Evolutionary conservation across 2,888 invertebrate species (phyloP).

Genomic region (Tholera decimalis): DNA sequence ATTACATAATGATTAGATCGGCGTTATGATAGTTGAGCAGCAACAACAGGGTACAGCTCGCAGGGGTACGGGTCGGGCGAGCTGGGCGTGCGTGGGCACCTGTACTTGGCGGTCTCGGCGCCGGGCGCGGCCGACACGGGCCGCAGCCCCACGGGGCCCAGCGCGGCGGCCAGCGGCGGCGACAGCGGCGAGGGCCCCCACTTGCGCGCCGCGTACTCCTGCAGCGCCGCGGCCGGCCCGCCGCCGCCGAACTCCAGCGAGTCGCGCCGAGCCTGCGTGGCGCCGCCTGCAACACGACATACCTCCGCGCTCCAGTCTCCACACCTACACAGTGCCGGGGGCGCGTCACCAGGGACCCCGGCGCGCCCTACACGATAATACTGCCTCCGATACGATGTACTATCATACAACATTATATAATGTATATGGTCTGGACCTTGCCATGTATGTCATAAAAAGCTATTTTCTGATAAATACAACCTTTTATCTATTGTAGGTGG

Average conservation of each 20-base stretch:
- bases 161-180: constrained; percentile 93
- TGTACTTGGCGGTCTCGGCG: constrained; percentile 95
- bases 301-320: constrained; percentile 78
- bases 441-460: neutral
- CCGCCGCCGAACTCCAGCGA: constrained; percentile 91
- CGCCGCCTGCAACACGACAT: constrained; percentile 85
- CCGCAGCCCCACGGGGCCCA: constrained; percentile 93
- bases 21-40: constrained; percentile 36
- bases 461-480: constrained; percentile 10
- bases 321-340: constrained; percentile 57
- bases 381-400: constrained; percentile 17
- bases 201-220: constrained; percentile 91
- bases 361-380: constrained; percentile 59
- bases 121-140: constrained; percentile 95
- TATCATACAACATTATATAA: constrained; percentile 28
- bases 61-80: constrained; percentile 13
- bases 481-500: constrained; percentile 12
- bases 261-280: constrained; percentile 88
- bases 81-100: constrained; percentile 80
- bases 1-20: too few relatives aligned
- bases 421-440: constrained; percentile 13
- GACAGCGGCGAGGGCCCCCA: constrained; percentile 92
- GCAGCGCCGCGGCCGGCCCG: constrained; percentile 84
- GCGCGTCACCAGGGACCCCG: constrained; percentile 47
- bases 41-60: neutral